phyloP scores from a whole-genome alignment of 2,797 vertebrate genomes.

The Catamblyrhynchus diadema region DNA sequence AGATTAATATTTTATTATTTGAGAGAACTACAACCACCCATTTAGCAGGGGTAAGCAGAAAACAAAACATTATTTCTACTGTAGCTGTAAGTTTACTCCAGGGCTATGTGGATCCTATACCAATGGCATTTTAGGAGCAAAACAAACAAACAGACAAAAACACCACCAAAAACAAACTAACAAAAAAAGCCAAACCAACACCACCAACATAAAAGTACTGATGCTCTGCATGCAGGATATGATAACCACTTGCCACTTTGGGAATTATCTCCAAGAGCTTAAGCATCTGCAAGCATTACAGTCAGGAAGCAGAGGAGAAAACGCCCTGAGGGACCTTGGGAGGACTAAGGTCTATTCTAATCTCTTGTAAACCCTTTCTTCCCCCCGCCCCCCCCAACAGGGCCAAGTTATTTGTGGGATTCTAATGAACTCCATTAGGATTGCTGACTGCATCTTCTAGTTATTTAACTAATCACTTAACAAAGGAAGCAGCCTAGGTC shows the following conservation, averaged over 20 bases:
- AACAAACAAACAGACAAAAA: neutral
- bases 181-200: neutral
- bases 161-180: neutral
- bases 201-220: neutral
- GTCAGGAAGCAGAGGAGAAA: neutral
- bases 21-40: neutral
- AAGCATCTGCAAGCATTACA: neutral
- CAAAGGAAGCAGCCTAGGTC: neutral
- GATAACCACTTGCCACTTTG: neutral
- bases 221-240: neutral
- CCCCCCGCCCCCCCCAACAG: accelerated
- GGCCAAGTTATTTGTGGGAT: neutral
- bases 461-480: neutral
- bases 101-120: neutral
- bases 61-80: neutral
- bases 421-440: neutral
- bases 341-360: neutral
- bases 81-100: neutral
- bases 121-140: neutral
- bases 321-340: neutral
- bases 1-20: neutral
- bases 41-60: neutral
- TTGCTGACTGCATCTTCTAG: neutral
- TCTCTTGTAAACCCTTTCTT: neutral
- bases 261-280: neutral